These are phyloP conservation scores for Caenorhabditis japonica DNA, from an alignment of 2,888 invertebrate genomes.

Conservation along the genomic window DNA sequence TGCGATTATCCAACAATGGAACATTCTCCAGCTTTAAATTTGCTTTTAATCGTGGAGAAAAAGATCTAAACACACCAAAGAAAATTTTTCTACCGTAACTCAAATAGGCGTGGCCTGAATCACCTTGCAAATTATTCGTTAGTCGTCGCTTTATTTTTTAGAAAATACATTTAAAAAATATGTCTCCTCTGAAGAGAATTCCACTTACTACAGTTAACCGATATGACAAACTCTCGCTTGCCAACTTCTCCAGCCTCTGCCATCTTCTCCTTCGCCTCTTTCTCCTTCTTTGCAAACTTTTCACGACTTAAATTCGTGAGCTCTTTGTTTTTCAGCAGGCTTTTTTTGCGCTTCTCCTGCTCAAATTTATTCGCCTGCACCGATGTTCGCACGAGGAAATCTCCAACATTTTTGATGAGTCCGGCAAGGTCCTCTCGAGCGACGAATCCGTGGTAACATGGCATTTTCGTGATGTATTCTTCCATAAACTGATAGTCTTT, in stretches of 20 bases:
- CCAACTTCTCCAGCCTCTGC: conserved; percentile 14
- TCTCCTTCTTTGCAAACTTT: conserved; percentile 30
- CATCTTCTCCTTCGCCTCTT: conserved; percentile 19
- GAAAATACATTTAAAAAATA: too few relatives aligned
- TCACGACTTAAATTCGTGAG: conserved; percentile 31
- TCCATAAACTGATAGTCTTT: conserved; percentile 28
- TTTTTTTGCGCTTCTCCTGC: conserved; percentile 29
- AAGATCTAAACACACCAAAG: too few relatives aligned
- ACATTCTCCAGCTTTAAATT: too few relatives aligned
- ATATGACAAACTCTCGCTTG: conserved; percentile 29
- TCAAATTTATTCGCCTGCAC: conserved; percentile 38
- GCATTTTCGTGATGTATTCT: conserved; percentile 11
- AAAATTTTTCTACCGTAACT: too few relatives aligned
- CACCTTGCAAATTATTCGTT: too few relatives aligned
- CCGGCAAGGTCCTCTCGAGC: conserved; percentile 18
- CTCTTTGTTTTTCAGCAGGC: conserved; percentile 14
- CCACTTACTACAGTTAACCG: conserved; percentile 31
- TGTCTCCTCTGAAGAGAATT: too few relatives aligned
- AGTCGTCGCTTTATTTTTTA: too few relatives aligned
- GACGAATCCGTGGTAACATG: conserved; percentile 37
- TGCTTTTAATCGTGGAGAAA: too few relatives aligned
- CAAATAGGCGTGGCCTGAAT: too few relatives aligned
- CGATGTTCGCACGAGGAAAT: conserved; percentile 29
- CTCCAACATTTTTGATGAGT: conserved; percentile 24
- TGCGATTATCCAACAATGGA: too few relatives aligned